Percentiles rank a stretch among this genome's conserved stretches.
Conservation (phyloP, 2,797 vertebrate species). For the Diglossa cyanea region DNA sequence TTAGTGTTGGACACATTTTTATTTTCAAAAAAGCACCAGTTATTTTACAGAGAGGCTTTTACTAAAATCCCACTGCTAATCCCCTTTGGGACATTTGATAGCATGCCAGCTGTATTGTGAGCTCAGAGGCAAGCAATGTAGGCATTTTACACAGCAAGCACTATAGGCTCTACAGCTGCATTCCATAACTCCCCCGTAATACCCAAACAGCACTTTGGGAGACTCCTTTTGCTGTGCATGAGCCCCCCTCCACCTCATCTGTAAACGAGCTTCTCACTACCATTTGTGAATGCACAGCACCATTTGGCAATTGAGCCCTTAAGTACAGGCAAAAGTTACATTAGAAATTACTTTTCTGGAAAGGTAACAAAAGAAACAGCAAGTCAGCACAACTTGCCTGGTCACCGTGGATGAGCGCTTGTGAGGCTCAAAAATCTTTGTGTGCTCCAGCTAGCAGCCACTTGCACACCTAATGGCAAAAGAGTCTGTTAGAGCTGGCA, state of each 20-base stretch:
- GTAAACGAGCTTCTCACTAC: background rate
- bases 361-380: background rate
- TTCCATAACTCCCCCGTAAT: background rate
- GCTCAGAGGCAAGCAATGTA: slow-evolving; percentile 24
- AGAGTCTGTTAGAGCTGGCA: background rate
- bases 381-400: background rate
- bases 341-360: background rate
- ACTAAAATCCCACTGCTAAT: background rate
- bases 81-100: slow-evolving; percentile 36
- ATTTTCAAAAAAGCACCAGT: background rate
- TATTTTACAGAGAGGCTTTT: background rate
- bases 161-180: background rate
- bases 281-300: background rate
- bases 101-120: slow-evolving; percentile 32
- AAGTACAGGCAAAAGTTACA: background rate
- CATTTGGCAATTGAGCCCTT: background rate
- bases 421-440: background rate
- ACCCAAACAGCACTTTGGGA: background rate
- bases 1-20: background rate
- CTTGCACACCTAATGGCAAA: background rate
- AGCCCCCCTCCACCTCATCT: background rate
- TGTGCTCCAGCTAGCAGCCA: background rate
- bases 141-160: background rate
- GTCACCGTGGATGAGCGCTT: background rate
- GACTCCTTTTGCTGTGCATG: background rate